Conservation (phyloP, 2,888 invertebrate species). For the Eucera pruinosa region DNA sequence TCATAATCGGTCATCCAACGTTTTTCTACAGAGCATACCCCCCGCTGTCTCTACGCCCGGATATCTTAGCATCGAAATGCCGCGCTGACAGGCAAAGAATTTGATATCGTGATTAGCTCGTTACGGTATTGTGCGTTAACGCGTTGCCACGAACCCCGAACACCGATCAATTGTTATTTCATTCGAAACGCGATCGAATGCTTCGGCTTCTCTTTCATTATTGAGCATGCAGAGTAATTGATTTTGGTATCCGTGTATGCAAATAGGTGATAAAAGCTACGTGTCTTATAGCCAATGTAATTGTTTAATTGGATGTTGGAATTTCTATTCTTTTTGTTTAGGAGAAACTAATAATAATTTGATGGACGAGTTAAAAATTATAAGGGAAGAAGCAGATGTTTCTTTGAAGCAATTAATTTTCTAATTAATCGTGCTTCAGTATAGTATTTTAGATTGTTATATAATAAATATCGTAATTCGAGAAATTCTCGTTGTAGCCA, state of each 20-base stretch:
- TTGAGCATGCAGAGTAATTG: slow-evolving; percentile 50
- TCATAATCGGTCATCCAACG: slow-evolving; percentile 84
- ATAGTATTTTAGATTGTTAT: too few relatives aligned
- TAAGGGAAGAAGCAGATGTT: neutral
- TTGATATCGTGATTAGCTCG: slow-evolving; percentile 84
- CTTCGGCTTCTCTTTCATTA: neutral
- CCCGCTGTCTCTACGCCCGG: slow-evolving; percentile 77
- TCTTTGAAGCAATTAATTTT: neutral
- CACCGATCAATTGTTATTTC: slow-evolving; percentile 41
- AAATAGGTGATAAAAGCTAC: slow-evolving; percentile 14
- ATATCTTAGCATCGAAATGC: slow-evolving; percentile 82
- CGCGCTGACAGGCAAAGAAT: slow-evolving; percentile 83
- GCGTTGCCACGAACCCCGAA: slow-evolving; percentile 67
- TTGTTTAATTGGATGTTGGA: neutral
- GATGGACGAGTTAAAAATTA: too few relatives aligned
- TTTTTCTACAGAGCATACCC: slow-evolving; percentile 76
- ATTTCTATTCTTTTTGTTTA: neutral
- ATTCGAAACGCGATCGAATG: slow-evolving; percentile 16
- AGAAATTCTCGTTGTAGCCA: too few relatives aligned
- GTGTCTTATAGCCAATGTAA: neutral
- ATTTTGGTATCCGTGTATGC: slow-evolving; percentile 47
- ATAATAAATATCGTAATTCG: too few relatives aligned
- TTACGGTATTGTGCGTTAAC: slow-evolving; percentile 79
- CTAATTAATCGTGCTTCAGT: neutral
- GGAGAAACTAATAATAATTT: neutral